Evolutionary conservation across 2,888 invertebrate genomes (phyloP), one percentile per base, ranked within the genome.

Genomic region (Tortrix viridana): DNA sequence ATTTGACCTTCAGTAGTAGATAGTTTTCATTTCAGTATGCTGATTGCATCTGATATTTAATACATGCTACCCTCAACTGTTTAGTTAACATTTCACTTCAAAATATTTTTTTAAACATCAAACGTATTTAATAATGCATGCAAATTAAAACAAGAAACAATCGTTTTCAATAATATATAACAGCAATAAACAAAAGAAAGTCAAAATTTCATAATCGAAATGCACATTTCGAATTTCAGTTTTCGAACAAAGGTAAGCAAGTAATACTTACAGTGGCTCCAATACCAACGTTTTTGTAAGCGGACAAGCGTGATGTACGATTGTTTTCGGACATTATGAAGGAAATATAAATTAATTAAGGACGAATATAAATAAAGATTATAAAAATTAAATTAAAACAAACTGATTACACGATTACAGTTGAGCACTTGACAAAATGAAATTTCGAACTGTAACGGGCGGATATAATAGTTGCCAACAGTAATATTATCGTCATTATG

Each of bases 231-330:
- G 6, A 22, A 5, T 53, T 19, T 18, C 43, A 19, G 38, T 69
- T 49, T 47, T 59, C 22, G 54, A 65, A 57, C 50, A 65, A 65
- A 48, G 48, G 23, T 60, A 38, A 38, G 19, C 4, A 22, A 20
- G 14, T 50, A 22, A 5, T 64, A 81, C 88, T 93, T 92, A 96
- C 97, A 80, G 95, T 96, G 1, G 93, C 90, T 74, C 96, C 96
- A 69, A 95, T 95, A 19, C 95, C 95, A 78, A 95, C 94, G 84
- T 96, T 96, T 86, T 97, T 97, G 86, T 96, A 97, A 9, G 94
- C 93, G 55, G 94, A 91, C 70, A 96, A 89, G 73, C 97, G 94
- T 48, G 92, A 89, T 14, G 84, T 76, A 19, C 84, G 85, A 22
- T 90, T 92, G 76, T 93, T 93, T 69, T 95, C 95, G 71, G 94